Percentiles rank a stretch among this genome's conserved stretches.
These are phyloP conservation scores for Seira ritae DNA, from an alignment of 2,888 invertebrate genomes.

Conservation along the genomic window DNA sequence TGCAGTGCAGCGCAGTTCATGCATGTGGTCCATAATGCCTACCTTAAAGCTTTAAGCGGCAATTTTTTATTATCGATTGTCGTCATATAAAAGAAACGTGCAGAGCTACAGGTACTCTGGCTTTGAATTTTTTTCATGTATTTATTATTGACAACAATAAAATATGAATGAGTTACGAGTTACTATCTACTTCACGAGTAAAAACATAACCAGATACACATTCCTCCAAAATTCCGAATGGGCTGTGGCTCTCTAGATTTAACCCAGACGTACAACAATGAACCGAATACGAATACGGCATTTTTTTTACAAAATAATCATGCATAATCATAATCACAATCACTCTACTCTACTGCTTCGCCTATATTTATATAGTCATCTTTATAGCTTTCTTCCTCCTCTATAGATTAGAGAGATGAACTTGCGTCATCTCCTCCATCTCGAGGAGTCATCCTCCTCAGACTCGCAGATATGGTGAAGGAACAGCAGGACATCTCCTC, in stretches of 20 bases:
- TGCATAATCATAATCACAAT: neutral
- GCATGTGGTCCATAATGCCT: slow-evolving; percentile 2
- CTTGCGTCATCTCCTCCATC: slow-evolving; percentile 34
- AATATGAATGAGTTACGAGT: slow-evolving; percentile 7
- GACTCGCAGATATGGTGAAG: slow-evolving; percentile 24
- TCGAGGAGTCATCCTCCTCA: slow-evolving; percentile 36
- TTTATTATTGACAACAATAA: slow-evolving; percentile 22
- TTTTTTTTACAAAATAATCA: slow-evolving; percentile 6
- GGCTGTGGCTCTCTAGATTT: slow-evolving; percentile 51
- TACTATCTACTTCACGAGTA: too few species aligned
- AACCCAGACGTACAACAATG: slow-evolving; percentile 24
- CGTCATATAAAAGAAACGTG: slow-evolving; percentile 6
- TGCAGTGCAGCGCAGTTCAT: too few species aligned
- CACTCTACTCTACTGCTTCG: slow-evolving; percentile 20
- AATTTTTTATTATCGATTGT: slow-evolving; percentile 11
- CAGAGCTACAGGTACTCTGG: neutral
- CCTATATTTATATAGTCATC: neutral
- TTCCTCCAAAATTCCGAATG: slow-evolving; percentile 2
- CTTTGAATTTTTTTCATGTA: neutral
- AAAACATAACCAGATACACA: too few species aligned
- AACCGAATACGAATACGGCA: too few species aligned
- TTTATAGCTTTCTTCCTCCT: neutral
- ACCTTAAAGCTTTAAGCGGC: neutral
- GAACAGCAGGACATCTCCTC: slow-evolving; percentile 58
- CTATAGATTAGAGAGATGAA: slow-evolving; percentile 16